These are phyloP conservation scores for Popillia japonica DNA, from an alignment of 1,140 invertebrate species.

Conservation along the genomic window DNA sequence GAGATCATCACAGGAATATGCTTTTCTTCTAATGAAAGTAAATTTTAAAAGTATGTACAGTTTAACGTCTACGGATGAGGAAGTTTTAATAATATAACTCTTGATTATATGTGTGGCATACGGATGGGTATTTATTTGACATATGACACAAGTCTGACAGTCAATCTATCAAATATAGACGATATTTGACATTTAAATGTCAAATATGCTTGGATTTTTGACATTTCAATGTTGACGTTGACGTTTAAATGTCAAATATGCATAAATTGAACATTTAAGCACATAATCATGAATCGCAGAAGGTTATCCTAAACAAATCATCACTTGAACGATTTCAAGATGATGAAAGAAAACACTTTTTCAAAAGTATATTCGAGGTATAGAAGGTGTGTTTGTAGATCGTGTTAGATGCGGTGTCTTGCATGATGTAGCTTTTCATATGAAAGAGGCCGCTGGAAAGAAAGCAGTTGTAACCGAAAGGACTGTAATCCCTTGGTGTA, in stretches of 20 bases:
- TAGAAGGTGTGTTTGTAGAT: conserved; percentile 42
- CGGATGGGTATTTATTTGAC: too few species aligned
- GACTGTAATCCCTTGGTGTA: conserved; percentile 37
- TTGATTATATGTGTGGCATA: too few species aligned
- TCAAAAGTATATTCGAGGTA: background rate
- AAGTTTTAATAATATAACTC: background rate
- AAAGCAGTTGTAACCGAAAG: conserved; percentile 37
- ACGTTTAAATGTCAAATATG: too few species aligned
- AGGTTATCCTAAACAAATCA: background rate
- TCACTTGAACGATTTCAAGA: conserved; percentile 1
- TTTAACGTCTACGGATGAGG: background rate
- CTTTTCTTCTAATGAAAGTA: conserved; percentile 34
- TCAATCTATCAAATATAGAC: too few species aligned
- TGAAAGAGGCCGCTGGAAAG: conserved; percentile 1
- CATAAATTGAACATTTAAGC: background rate
- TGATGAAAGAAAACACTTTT: background rate
- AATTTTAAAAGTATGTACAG: background rate
- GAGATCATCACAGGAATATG: background rate
- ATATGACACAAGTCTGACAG: too few species aligned
- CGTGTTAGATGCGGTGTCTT: conserved; percentile 44
- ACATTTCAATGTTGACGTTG: too few species aligned
- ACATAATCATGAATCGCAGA: background rate
- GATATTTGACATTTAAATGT: too few species aligned
- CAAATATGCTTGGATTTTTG: too few species aligned
- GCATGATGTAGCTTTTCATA: background rate